phyloP scores from a whole-genome alignment of 1,140 invertebrate species.

The Sarcophaga peregrina region DNA sequence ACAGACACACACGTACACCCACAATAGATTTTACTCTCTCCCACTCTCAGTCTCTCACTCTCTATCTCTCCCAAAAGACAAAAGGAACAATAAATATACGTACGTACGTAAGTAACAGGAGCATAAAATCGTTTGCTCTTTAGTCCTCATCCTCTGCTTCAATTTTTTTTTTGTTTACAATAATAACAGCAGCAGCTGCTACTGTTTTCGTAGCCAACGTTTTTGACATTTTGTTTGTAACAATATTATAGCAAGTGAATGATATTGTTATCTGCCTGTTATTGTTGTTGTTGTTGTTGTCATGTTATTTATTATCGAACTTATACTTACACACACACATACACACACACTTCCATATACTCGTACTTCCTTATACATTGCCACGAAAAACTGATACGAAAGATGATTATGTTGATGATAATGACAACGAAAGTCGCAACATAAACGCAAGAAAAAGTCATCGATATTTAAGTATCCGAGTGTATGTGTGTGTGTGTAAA shows the following conservation, averaged over 20 bases:
- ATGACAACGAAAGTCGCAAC: not conserved
- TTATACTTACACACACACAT: not conserved
- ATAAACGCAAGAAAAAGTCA: not conserved
- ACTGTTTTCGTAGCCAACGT: not conserved
- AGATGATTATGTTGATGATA: too few species aligned
- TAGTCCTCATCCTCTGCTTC: not conserved
- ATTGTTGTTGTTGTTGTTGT: conserved; percentile 15
- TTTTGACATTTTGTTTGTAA: conserved; percentile 12
- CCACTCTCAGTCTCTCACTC: not conserved
- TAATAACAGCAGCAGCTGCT: not conserved
- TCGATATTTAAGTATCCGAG: not conserved
- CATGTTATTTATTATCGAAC: conserved; percentile 23
- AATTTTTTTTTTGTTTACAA: not conserved
- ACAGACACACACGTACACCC: not conserved
- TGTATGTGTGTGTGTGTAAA: too few species aligned
- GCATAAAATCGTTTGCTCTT: too few species aligned
- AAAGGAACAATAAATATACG: too few species aligned
- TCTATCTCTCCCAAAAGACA: not conserved
- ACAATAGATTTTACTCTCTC: not conserved
- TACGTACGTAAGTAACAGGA: too few species aligned
- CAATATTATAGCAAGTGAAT: conserved; percentile 28
- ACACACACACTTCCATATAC: too few species aligned
- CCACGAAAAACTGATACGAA: too few species aligned
- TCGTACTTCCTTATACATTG: too few species aligned
- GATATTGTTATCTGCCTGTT: conserved; percentile 35